Evolutionary conservation across 2,113 vertebrate genomes (phyloP), one percentile per base, ranked within the genome.

Genomic region (Penelope pileata): DNA sequence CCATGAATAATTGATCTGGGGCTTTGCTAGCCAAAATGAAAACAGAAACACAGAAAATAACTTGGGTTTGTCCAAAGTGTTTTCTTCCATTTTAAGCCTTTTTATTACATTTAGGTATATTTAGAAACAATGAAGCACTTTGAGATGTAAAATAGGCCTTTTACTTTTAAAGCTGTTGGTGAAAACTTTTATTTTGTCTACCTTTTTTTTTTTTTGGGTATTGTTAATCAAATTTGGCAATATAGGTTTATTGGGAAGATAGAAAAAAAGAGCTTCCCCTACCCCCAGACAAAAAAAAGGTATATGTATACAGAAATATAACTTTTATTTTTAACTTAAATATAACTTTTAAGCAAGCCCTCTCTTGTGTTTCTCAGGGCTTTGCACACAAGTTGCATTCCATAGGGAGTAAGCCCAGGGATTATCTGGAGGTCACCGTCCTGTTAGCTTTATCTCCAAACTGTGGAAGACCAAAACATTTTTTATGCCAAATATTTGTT

Each of bases 401-500:
- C n/a, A 12, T 3, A 13, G 51, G 75, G 68, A 7, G 70, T 67
- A 13, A 7, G 54, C 50, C 43, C 81, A 78, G 81, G 72, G 94
- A 94, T 24, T 45, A 48, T 87, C 72, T 87, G 68, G 84, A 83
- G 84, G 78, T 96, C 40, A 0, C 43, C 64, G 42, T 88, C 76
- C 83, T 90, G 94, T 90, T 79, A 85, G 69, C 24, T 91, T 93
- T 32, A 64, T 90, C 64, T 88, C 60, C 62, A 83, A 0, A 54
- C 66, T 77, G 67, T 32, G 67, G 38, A 50, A 40, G 54, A 83
- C 6, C 51, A 64, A 68, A 92, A 51, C 56, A 76, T 69, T 66
- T 38, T 88, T 53, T 22, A 56, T 87, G 82, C 85, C 82, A 91
- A 79, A 64, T 67, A 75, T 18, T 62, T 86, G 14, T 84, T 75